Base-by-base conservation (phyloP, 2,888 invertebrate species). In the Thera britannica region DNA sequence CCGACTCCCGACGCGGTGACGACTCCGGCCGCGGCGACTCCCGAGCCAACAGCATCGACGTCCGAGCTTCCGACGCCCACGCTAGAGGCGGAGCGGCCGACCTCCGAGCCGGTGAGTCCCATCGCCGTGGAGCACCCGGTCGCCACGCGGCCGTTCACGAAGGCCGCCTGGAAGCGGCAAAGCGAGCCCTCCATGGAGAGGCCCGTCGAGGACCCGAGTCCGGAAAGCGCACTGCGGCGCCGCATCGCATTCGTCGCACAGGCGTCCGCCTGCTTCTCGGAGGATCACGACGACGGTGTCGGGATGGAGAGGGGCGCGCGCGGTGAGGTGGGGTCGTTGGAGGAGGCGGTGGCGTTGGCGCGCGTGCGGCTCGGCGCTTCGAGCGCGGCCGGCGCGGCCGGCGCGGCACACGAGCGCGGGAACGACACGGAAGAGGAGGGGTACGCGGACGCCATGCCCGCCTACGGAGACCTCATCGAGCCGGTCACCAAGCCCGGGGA, bases 211-310 rank as follows among this genome's bases (percentile, higher is more conserved):
- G 90, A 90, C 77, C 92, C 93, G 70, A 92, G 92, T 64, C 90
- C 93, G 52, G 92, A 88, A 72, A 90, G 84, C 80, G 89, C 93
- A 62, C 76, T 89, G 72, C 88, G 94, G 62, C 90, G 95, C 8
- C 92, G 94, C 34, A 92, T 95, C 65, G 92, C 92, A 55, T 95
- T 95, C 79, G 94, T 95, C 65, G 90, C 94, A 69, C 95, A 95
- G 74, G 86, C 94, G 65, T 92, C 94, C 1, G 85, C 92, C 34
- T 91, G 89, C 76, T 79, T 94, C 57, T 94, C 95, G 75, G 95
- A 94, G 83, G 95, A 95, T 55, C 88, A 79, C 85, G 93, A 87
- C 79, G 94, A 83, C 73, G 86, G 93, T 79, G 88, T 81, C 82
- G 72, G 74, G 76, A 75, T 73, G 87, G 81, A 12, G 62, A 52